Evolutionary conservation across 2,888 invertebrate species (phyloP).

Genomic region (Artemia sp.): DNA sequence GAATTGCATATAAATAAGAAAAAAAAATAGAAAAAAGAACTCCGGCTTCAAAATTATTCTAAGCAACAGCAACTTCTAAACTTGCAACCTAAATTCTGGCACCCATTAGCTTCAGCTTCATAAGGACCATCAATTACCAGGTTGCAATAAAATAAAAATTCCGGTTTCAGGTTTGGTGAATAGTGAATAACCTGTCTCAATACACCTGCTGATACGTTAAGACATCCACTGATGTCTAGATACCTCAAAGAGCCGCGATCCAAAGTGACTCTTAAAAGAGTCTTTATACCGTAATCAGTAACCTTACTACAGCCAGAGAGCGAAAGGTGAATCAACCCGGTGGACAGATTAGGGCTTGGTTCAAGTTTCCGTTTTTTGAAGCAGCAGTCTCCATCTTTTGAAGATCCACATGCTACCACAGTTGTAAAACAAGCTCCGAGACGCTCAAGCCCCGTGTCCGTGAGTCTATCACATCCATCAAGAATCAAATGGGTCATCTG

Average conservation of each 20-base stretch:
- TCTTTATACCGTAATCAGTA: constrained; percentile 26
- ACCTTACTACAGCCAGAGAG: constrained; percentile 26
- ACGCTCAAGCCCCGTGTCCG: constrained; percentile 19
- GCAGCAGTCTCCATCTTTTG: neutral
- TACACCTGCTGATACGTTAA: constrained; percentile 25
- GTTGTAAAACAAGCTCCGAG: constrained; percentile 21
- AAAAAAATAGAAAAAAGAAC: too few species aligned
- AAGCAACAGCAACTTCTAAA: constrained; percentile 26
- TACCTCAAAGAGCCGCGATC: constrained; percentile 23
- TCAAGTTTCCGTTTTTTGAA: neutral
- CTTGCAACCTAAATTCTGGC: constrained; percentile 27
- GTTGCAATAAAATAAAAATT: constrained; percentile 28
- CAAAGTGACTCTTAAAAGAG: constrained; percentile 18
- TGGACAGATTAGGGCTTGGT: constrained; percentile 3
- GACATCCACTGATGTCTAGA: constrained; percentile 28
- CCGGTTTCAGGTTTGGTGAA: constrained; percentile 25
- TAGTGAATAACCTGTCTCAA: constrained; percentile 24
- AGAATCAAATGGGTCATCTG: constrained; percentile 20
- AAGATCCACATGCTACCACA: neutral
- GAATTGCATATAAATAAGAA: too few species aligned
- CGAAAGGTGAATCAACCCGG: constrained; percentile 24
- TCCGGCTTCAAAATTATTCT: neutral
- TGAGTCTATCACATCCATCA: constrained; percentile 18
- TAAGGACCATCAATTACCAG: constrained; percentile 28
- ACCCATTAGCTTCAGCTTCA: constrained; percentile 27